Conservation (phyloP, 2,888 invertebrate species). For the Megastigmus dorsalis region DNA sequence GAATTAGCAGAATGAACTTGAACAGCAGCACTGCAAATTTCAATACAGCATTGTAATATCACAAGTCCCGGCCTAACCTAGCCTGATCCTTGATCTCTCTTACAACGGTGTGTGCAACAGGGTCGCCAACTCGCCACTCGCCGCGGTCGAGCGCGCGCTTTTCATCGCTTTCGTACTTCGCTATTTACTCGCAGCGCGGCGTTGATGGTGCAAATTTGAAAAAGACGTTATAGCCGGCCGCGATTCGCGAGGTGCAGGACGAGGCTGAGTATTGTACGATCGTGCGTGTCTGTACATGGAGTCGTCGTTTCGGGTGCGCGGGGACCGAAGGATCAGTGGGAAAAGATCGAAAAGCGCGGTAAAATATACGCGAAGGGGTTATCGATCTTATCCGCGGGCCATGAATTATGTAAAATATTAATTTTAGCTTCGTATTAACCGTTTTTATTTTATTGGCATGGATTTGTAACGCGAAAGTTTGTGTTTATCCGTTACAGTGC, state of each 20-base stretch:
- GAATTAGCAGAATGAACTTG: no score
- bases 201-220: constrained; percentile 30
- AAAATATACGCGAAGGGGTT: constrained; percentile 9
- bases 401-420: not conserved
- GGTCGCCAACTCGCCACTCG: no score
- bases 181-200: not conserved
- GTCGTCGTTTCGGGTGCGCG: constrained; percentile 6
- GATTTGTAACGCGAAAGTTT: not conserved
- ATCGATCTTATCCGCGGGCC: not conserved
- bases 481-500: not conserved
- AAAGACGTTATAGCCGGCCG: constrained; percentile 39
- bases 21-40: no score
- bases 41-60: no score
- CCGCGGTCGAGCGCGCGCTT: no score
- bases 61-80: no score
- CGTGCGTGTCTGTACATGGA: not conserved
- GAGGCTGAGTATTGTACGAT: not conserved
- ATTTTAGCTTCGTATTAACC: not conserved
- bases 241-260: not conserved
- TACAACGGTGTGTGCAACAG: no score
- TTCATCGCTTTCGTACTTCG: not conserved
- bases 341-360: constrained; percentile 21
- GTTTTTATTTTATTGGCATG: not conserved
- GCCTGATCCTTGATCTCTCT: no score
- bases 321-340: not conserved